Base-by-base conservation (phyloP, 1,140 invertebrate genomes). In the Drosophila carrolli region DNA sequence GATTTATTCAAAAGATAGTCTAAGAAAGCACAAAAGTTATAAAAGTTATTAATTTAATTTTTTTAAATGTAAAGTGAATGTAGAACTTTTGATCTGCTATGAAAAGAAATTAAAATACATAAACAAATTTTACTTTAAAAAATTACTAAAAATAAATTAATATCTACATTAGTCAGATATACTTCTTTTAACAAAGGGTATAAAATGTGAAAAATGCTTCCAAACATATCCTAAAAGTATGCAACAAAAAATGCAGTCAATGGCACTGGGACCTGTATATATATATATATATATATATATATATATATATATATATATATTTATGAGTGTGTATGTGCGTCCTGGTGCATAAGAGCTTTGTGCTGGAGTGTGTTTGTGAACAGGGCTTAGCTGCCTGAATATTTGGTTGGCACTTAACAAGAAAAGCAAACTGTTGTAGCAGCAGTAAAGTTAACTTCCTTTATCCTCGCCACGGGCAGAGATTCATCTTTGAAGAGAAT, bases 351-450 rank as follows among this genome's bases (percentile, higher is more conserved):
- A 38, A 32, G 56, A n/a, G 38, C 37, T 41, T 56, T 14, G 27
- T 43, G 4, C 35, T 29, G 47, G 38, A n/a, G 40, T 32, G 35
- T 53, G 67, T 57, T 56, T 71, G 68, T 72, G 50, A 57, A 19
- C 43, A 51, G 13, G n/a, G 60, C 57, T 77, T 59, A 46, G 51
- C 55, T 65, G 67, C 35, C 48, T 59, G 74, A 47, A 71, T 44
- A 76, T 71, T 78, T 83, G 43, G 71, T 40, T 83, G 75, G 77
- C 77, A 80, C 71, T 80, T 75, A 80, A 60, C 71, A 63, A 50
- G 65, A 50, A 72, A 72, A 72, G 65, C 65, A 72, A 72, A 71
- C 66, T 58, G n/a, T 50, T 58, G 66, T 71, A 71, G 29, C 67
- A 37, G 27, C 44, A 72, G 51, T 71, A 71, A 72, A 71, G 51